Evolutionary conservation across 1,140 invertebrate species (phyloP), one percentile per base, ranked within the genome.

Genomic region (Adelges cooleyi): DNA sequence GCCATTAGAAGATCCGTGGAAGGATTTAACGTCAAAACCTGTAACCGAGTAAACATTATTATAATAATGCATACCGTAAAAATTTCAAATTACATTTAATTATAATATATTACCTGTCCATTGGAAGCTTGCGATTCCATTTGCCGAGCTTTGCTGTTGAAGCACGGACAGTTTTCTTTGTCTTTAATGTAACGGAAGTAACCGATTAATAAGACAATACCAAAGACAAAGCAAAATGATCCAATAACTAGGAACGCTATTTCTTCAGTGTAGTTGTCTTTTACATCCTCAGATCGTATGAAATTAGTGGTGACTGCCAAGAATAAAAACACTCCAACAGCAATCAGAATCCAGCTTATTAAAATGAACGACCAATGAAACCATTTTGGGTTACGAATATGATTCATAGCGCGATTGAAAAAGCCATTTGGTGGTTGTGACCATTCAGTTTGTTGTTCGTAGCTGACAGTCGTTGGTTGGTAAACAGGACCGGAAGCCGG

Each of bases 1-100:
- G 81, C 78, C 36, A 85, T 82, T 56, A 84, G 74, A 22, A 83
- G 78, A 76, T 84, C 83, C n/a, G 83, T 84, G n/a, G 83, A 84
- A 36, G 83, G 83, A 76, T 84, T 84, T 52, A 80, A 71, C 49
- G 75, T 73, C 54, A 73, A 56, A 42, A 72, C 72, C 73, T 74
- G 68, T 5, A 18, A 18, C 17, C 33, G 40, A 18, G 9, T 59
- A 9, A 59, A 8, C 17, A 10, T 6, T 10, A 36, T 29, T 10
- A 66, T 49, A 56, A 52, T 46, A 52, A 42, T 17, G 54, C 54
- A 29, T 25, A 23, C 10, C 23, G 6, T 56, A 17, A 13, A 51
- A 10, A 23, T 11, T 51, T 11, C n/a, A n/a, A n/a, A n/a, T 23
- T 15, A 40, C 20, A 56, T 6, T 33, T 22, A 20, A 22, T 17